Base-by-base conservation (phyloP, 2,888 invertebrate genomes). In the Aquatica leii region DNA sequence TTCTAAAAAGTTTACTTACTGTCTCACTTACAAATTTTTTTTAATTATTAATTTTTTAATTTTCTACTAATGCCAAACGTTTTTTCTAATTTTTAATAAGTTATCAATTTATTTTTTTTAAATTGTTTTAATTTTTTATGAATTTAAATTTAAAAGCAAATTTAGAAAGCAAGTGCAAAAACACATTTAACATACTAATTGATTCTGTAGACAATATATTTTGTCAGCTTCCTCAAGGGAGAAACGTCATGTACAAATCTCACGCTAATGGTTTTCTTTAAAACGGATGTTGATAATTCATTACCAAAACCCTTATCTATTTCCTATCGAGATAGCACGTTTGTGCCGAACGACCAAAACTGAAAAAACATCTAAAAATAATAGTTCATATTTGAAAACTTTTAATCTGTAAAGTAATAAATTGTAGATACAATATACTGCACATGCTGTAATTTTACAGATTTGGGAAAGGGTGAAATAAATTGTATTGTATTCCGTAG, bases 191-290 rank as follows among this genome's bases (percentile, higher is more conserved):
- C 67, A 65, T 59, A 62, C 61, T 64, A 57, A 65, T 62, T 59
- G 62, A 58, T 56, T 43, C 40, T 37, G 12, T 54, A 50, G 61
- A 46, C 46, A 64, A 61, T 67, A 69, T 69, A 70, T 70, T 72
- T 73, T 71, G 71, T 70, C 71, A 69, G 62, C 69, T 73, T 67
- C 68, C 73, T 70, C 72, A 58, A 49, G 72, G 71, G 72, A 73
- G 70, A 71, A 73, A 71, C 69, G 70, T 72, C 74, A 70, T 46
- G 59, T 59, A 70, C 73, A 74, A 74, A 74, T 73, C 69, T 70
- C 68, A 64, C 69, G 48, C 59, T 69, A 70, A 72, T 69, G 68
- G 70, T 62, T 64, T 61, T 51, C 66, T 66, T 64, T 53, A 61
- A 69, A 52, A 61, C 72, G 72, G 72, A 72, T 68, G 72, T 68